Conservation (phyloP, 1,140 invertebrate species). For the Drepana arcuata region DNA sequence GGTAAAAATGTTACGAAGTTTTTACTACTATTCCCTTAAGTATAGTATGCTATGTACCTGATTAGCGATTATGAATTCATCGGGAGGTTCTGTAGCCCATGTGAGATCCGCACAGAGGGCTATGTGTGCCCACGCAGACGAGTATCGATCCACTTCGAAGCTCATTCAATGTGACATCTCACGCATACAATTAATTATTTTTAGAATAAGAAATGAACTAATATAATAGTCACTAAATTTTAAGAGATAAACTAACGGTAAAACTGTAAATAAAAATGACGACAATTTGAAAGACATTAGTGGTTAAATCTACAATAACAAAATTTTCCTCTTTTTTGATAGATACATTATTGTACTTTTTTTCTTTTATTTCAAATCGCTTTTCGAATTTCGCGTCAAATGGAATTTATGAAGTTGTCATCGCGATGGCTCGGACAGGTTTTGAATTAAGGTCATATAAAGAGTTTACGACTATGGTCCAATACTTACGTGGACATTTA, state of each 20-base stretch:
- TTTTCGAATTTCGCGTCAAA: conserved; percentile 56
- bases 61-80: conserved; percentile 62
- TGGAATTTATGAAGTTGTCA: conserved; percentile 36
- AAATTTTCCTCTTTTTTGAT: conserved; percentile 69
- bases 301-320: conserved; percentile 64
- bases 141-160: conserved; percentile 64
- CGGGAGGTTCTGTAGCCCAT: conserved; percentile 56
- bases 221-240: conserved; percentile 61
- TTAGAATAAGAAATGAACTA: conserved; percentile 53
- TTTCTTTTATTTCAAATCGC: conserved; percentile 60
- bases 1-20: no score
- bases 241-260: conserved; percentile 55
- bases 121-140: conserved; percentile 61
- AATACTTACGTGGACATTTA: no score
- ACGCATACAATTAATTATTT: conserved; percentile 55
- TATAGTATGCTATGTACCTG: no score
- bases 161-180: conserved; percentile 68
- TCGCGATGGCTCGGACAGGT: conserved; percentile 46
- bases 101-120: conserved; percentile 67
- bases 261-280: conserved; percentile 64
- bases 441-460: conserved; percentile 10
- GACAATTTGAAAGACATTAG: conserved; percentile 66
- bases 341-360: conserved; percentile 59
- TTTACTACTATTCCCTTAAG: no score
- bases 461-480: conserved; percentile 4